Evolutionary conservation across 1,140 invertebrate species (phyloP).

Genomic region (Cotesia typhae): DNA sequence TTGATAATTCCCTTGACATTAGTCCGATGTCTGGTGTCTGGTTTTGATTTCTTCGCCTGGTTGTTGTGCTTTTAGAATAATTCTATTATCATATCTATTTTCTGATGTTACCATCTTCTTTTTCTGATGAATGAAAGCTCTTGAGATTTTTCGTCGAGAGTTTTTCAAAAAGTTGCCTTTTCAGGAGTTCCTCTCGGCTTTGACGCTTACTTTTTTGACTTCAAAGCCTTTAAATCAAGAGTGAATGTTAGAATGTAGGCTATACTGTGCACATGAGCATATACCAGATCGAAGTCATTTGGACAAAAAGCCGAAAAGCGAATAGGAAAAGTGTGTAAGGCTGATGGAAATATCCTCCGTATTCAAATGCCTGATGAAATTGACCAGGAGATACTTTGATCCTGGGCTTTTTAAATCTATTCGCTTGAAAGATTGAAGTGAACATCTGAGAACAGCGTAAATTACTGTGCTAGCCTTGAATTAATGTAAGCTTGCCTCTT

Average conservation of each 20-base stretch:
- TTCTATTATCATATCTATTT: too few relatives aligned
- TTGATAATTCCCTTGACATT: background rate
- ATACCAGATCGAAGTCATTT: background rate
- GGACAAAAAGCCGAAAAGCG: slow-evolving; percentile 13
- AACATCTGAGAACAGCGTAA: slow-evolving; percentile 63
- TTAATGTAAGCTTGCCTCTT: background rate
- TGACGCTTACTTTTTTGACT: background rate
- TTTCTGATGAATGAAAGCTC: too few relatives aligned
- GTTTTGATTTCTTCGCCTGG: background rate
- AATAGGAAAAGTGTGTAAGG: slow-evolving; percentile 11
- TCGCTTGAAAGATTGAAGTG: slow-evolving; percentile 64
- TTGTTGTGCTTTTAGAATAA: too few relatives aligned
- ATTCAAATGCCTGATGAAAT: slow-evolving; percentile 66
- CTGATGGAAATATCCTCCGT: slow-evolving; percentile 17
- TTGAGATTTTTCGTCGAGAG: too few relatives aligned
- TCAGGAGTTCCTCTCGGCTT: too few relatives aligned
- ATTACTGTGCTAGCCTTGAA: slow-evolving; percentile 50
- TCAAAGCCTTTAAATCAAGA: slow-evolving; percentile 22
- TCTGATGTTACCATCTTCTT: too few relatives aligned
- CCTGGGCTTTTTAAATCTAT: slow-evolving; percentile 64
- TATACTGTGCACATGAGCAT: too few relatives aligned
- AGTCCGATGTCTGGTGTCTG: background rate
- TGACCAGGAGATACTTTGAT: slow-evolving; percentile 65
- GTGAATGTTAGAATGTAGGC: background rate
- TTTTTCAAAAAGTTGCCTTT: too few relatives aligned